phyloP scores from a whole-genome alignment of 2,797 vertebrate genomes.

The Malurus splendens region DNA sequence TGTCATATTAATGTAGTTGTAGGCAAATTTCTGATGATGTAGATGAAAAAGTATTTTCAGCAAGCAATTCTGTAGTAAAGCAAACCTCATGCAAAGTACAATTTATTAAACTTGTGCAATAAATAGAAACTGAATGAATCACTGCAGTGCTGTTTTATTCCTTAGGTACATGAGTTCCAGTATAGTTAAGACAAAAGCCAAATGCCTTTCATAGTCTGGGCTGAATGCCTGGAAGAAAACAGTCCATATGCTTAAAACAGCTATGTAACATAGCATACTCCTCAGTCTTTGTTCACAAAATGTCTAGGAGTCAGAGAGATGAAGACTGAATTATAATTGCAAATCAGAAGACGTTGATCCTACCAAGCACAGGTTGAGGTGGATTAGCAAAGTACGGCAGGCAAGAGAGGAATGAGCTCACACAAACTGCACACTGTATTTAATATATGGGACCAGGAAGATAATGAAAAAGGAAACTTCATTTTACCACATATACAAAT shows the following conservation, averaged over 20 bases:
- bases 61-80: background rate
- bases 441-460: background rate
- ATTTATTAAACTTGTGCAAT: constrained; percentile 28
- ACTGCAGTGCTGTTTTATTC: constrained; percentile 53
- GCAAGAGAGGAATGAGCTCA: constrained; percentile 57
- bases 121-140: constrained; percentile 28
- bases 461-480: background rate
- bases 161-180: constrained; percentile 64
- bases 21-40: background rate
- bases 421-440: background rate
- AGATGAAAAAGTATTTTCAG: constrained; percentile 17
- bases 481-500: constrained; percentile 10
- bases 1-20: background rate
- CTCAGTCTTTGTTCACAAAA: constrained; percentile 77
- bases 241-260: constrained; percentile 77
- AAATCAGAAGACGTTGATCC: constrained; percentile 74
- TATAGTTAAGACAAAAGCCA: constrained; percentile 74
- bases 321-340: constrained; percentile 76
- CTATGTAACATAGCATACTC: constrained; percentile 70
- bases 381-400: constrained; percentile 69
- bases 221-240: constrained; percentile 75
- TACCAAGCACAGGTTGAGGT: constrained; percentile 69
- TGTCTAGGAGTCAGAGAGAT: constrained; percentile 71
- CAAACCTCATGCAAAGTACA: background rate
- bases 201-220: constrained; percentile 76